These are phyloP conservation scores for Drosophila hamatofila DNA, from an alignment of 2,888 invertebrate genomes.

Conservation along the genomic window DNA sequence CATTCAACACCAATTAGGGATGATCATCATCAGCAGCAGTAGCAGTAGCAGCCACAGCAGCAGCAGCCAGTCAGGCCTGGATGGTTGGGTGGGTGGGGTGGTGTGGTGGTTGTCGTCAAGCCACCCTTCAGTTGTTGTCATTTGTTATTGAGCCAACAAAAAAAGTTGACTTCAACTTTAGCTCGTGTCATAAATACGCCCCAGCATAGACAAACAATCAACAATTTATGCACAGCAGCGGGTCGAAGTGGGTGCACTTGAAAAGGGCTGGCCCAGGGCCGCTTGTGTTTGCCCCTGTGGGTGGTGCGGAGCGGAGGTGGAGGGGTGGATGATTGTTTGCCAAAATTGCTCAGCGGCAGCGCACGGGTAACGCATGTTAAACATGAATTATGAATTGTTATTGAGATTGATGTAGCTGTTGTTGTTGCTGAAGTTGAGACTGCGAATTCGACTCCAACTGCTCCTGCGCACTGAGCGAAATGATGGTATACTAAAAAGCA, in stretches of 20 bases:
- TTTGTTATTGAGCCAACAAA: constrained; percentile 74
- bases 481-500: not conserved
- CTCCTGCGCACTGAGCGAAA: constrained; percentile 18
- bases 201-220: constrained; percentile 81
- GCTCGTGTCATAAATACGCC: constrained; percentile 79
- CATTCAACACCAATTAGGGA: constrained; percentile 86
- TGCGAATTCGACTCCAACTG: constrained; percentile 27
- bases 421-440: constrained; percentile 24
- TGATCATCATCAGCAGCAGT: constrained; percentile 78
- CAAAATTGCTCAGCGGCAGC: constrained; percentile 62
- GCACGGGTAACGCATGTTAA: constrained; percentile 72
- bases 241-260: constrained; percentile 40
- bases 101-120: constrained; percentile 64
- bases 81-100: constrained; percentile 29
- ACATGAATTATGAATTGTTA: constrained; percentile 86
- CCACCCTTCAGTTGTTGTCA: constrained; percentile 70
- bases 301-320: constrained; percentile 15
- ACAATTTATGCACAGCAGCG: constrained; percentile 77
- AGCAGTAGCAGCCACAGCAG: constrained; percentile 23
- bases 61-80: constrained; percentile 29
- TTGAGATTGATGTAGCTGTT: constrained; percentile 84
- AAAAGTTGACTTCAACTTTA: constrained; percentile 67
- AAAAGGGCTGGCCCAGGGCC: constrained; percentile 40
- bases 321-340: constrained; percentile 33
- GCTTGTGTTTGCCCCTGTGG: constrained; percentile 20